Evolutionary conservation across 2,888 invertebrate species (phyloP).

Genomic region (Eupeodes latifasciatus): DNA sequence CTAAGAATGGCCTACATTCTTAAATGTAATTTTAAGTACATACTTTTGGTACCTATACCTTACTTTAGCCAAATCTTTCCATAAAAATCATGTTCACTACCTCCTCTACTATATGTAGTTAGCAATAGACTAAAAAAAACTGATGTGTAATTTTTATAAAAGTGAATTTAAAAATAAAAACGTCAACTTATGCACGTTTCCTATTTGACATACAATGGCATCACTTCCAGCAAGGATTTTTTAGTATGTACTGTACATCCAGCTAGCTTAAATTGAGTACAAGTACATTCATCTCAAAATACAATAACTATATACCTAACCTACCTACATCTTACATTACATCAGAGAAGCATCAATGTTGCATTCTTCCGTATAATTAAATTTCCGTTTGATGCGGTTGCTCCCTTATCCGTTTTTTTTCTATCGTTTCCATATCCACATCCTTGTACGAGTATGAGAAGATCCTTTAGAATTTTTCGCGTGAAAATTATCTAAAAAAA

Average conservation of each 20-base stretch:
- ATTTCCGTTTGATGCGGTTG: slow-evolving; percentile 72
- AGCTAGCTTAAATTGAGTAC: slow-evolving; percentile 44
- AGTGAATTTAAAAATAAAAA: slow-evolving; percentile 18
- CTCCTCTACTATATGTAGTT: too few species aligned
- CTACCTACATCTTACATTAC: background rate
- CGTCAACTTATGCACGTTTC: slow-evolving; percentile 70
- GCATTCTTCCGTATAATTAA: slow-evolving; percentile 73
- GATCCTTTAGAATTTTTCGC: slow-evolving; percentile 36
- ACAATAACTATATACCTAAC: background rate
- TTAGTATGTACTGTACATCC: background rate
- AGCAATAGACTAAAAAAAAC: too few species aligned
- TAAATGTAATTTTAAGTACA: too few species aligned
- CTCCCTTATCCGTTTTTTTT: slow-evolving; percentile 57
- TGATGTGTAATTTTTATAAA: background rate
- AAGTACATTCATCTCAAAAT: slow-evolving; percentile 22
- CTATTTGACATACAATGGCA: slow-evolving; percentile 41
- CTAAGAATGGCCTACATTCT: too few species aligned
- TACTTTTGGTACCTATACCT: background rate
- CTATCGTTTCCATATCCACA: background rate
- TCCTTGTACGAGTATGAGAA: too few species aligned
- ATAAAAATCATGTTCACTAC: too few species aligned
- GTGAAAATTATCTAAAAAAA: slow-evolving; percentile 70
- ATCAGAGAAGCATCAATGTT: slow-evolving; percentile 24
- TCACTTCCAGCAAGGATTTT: slow-evolving; percentile 11
- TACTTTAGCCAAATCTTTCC: too few species aligned